These are phyloP conservation scores for Atherinomorus stipes DNA, from an alignment of 2,113 vertebrate genomes.

Conservation along the genomic window DNA sequence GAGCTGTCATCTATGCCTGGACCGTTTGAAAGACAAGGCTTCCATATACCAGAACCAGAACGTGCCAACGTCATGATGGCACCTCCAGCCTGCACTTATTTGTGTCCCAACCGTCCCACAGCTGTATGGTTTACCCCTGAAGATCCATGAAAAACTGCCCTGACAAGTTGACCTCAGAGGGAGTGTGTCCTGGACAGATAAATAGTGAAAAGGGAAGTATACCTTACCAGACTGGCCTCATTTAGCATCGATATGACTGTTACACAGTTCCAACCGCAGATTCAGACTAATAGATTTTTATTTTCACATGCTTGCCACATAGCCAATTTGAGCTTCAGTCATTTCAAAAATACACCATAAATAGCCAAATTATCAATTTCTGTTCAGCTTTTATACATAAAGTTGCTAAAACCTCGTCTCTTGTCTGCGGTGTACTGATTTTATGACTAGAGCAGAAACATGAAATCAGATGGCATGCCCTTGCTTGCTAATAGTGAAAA, in stretches of 20 bases:
- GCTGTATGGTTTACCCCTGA: slow-evolving; percentile 21
- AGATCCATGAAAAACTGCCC: slow-evolving; percentile 16
- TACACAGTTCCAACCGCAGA: slow-evolving; percentile 76
- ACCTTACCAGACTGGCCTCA: slow-evolving; percentile 47
- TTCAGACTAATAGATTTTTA: slow-evolving; percentile 49
- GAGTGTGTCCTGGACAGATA: slow-evolving; percentile 40
- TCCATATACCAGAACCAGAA: slow-evolving; percentile 96
- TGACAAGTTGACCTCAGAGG: slow-evolving; percentile 20
- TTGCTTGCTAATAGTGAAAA: slow-evolving; percentile 67
- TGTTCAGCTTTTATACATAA: slow-evolving; percentile 38
- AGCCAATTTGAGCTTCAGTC: slow-evolving; percentile 40
- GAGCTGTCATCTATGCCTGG: slow-evolving; percentile 97
- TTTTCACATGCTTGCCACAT: slow-evolving; percentile 66
- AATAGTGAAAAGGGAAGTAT: slow-evolving; percentile 56
- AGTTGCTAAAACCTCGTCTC: slow-evolving; percentile 49
- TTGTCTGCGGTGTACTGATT: slow-evolving; percentile 47
- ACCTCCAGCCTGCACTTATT: slow-evolving; percentile 19
- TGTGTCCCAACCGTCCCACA: slow-evolving; percentile 35
- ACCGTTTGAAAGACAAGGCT: slow-evolving; percentile 94
- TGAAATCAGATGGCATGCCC: slow-evolving; percentile 74
- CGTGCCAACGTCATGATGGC: slow-evolving; percentile 85
- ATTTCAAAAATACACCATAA: slow-evolving; percentile 22
- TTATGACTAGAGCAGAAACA: slow-evolving; percentile 57
- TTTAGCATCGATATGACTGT: slow-evolving; percentile 78
- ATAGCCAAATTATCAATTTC: slow-evolving; percentile 38